Base-by-base conservation (phyloP, 2,113 vertebrate species). In the Ahaetulla prasina region DNA sequence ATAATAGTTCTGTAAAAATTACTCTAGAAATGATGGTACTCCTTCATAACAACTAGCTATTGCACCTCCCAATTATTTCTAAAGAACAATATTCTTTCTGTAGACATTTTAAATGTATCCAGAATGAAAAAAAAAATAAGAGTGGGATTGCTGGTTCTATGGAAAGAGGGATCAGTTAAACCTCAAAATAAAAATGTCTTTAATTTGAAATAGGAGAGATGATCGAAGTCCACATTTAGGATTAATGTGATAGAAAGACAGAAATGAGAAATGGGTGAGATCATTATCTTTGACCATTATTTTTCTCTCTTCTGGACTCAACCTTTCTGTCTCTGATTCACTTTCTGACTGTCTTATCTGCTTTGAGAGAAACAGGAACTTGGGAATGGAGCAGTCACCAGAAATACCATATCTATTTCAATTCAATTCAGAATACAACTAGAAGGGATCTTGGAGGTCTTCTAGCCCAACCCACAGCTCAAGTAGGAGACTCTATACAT, bases 21-120 rank as follows among this genome's bases (percentile, higher is more conserved):
- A 39, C 92, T 1, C n/a, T 92, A 93, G 90, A 94, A 95, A 53
- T 91, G 89, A 49, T 85, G 63, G 92, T 92, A 92, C 91, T 95
- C 87, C 94, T 94, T 68, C 85, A 94, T 45, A 92, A 43, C 88
- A 89, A 88, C 90, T 91, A 94, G 80, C 94, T 95, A 94, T 93
- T 86, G 90, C 95, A 94, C 94, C 57, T 50, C 53, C 45, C 74
- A 80, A 43, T 43, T 80, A 89, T 80, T 94, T 96, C 89, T 94
- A 91, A 94, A 87, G 90, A 95, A 85, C 14, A 63, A 1, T 88
- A 0, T 16, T 55, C 52, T 68, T 0, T 93, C 4, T 39, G 4
- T 23, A 39, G 92, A 92, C 91, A 87, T 14, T 96, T 94, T 92
- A 95, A 50, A 63, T 93, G 91, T 85, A n/a, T 90, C 94, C 94